Evolutionary conservation across 2,113 vertebrate genomes (phyloP), one percentile per base, ranked within the genome.

Genomic region (Chaetodon trifascialis): DNA sequence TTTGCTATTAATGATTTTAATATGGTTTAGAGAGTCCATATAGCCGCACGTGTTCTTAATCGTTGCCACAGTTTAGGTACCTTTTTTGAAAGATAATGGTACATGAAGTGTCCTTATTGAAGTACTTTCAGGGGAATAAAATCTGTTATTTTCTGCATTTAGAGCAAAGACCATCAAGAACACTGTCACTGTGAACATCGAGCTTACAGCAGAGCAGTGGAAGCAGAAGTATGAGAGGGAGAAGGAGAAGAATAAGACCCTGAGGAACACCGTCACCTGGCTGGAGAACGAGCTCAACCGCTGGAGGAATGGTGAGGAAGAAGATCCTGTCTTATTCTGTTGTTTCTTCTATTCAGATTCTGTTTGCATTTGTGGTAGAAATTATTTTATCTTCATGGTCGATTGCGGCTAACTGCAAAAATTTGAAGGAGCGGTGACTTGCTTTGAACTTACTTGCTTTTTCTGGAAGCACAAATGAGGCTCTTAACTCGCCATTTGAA

Each of bases 101-200:
- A 8, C 56, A 62, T 36, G 17, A 16, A 17, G 17, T 30, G 10
- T 54, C 11, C 23, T 34, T 9, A 47, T 21, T 47, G 0, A 2
- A 11, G 30, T 21, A 5, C 21, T 25, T 21, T n/a, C 7, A n/a
- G 44, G 60, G 19, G 8, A 69, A 72, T 17, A 0, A 56, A 55
- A 55, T 14, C 8, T 21, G 9, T 62, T 40, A 19, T 56, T 25
- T 23, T 16, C 1, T 15, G 4, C 11, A 9, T 68, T 9, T 91
- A 99, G 98, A 96, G 98, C 98, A 49, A 99, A 99, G 96, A 99
- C 98, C 85, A 99, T 99, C 88, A 99, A 99, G 96, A 99, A 99
- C 89, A 99, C 98, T 0, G 98, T 99, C 47, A 96, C 95, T 34
- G 97, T 99, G 84, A 99, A 99, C 0, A 95, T 99, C 56, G 98